Conservation (phyloP, 2,797 vertebrate genomes). For the Furcifer pardalis region DNA sequence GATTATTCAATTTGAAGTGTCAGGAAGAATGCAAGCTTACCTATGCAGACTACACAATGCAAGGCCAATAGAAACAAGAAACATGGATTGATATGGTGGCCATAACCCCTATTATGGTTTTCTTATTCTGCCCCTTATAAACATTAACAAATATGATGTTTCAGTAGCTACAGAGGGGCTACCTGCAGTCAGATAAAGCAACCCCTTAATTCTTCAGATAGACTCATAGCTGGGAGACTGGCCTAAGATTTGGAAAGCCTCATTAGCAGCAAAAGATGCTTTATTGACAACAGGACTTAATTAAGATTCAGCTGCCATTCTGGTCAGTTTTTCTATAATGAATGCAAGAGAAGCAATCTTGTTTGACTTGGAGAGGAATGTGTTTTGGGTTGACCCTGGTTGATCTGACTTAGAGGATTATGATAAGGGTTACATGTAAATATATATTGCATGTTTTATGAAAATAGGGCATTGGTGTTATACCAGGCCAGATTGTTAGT, state of each 20-base stretch:
- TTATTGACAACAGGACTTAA: neutral
- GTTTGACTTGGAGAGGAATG: neutral
- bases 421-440: neutral
- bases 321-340: neutral
- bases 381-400: neutral
- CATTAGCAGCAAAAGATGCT: neutral
- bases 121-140: too few relatives aligned
- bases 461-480: neutral
- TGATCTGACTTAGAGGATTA: neutral
- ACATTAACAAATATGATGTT: neutral
- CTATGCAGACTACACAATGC: neutral
- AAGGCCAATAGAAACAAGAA: neutral
- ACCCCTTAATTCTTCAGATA: neutral
- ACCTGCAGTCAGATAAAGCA: neutral
- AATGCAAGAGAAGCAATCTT: neutral
- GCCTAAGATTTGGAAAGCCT: neutral
- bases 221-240: neutral
- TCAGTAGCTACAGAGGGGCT: neutral
- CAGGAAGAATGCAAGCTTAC: neutral
- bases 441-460: neutral
- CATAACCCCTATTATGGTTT: neutral
- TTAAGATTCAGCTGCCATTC: neutral
- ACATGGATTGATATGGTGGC: neutral
- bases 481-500: neutral
- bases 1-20: neutral